Base-by-base conservation (phyloP, 2,113 vertebrate genomes). In the Pluvianellus socialis region DNA sequence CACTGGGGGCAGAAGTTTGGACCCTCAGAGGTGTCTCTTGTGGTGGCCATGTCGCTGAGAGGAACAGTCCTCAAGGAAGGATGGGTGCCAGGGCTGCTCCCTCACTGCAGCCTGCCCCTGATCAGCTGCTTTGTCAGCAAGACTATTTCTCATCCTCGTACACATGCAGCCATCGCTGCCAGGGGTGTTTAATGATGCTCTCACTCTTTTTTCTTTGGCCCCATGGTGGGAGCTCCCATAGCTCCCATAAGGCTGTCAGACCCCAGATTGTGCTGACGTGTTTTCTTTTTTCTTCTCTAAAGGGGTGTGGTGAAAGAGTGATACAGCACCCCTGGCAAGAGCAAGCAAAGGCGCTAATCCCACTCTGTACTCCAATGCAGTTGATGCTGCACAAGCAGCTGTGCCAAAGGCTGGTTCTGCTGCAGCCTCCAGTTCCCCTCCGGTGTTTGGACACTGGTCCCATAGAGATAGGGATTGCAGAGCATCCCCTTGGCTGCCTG, bases 241-340 rank as follows among this genome's bases (percentile, higher is more conserved):
- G 65, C 21, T 33, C 42, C 49, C 10, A 33, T 13, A 52, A 77
- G 24, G 47, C 74, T 79, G 24, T 62, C 42, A 85, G 42, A 45
- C 17, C 47, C 20, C 80, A 59, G 24, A 47, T 30, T 63, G 9
- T 50, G 55, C n/a, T 66, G 77, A 21, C 42, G 30, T 28, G 4
- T 77, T 94, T 70, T 52, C 49, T 63, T 71, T 47, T 66, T 66
- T 35, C 17, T 52, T 55, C 50, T 66, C 65, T 52, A 49, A 63
- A 50, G 7, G 9, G 12, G 10, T 67, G 45, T 0, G 1, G 75
- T 1, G 4, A 75, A 75, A 77, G 63, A 9, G 33, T 0, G 0
- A 38, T 26, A 38, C 22, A 63, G 71, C 47, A 55, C 71, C 2
- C 1, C 30, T 70, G 35, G 33, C 38, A 87, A 71, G 28, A 65